Base-by-base conservation (phyloP, 2,797 vertebrate genomes). In the Cuculus canorus region DNA sequence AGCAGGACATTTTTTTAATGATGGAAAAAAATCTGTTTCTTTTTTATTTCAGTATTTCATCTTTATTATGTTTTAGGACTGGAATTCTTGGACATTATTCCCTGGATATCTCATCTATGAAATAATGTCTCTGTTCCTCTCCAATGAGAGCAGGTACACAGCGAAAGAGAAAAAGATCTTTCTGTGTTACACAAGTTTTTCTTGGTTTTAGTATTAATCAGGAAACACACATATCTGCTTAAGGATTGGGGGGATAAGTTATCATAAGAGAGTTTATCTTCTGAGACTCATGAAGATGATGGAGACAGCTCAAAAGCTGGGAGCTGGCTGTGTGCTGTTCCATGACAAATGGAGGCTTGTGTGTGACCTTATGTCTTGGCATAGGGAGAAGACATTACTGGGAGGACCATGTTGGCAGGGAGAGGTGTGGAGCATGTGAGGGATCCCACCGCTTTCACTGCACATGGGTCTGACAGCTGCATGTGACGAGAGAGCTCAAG, bases 281-380 rank as follows among this genome's bases (percentile, higher is more conserved):
- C 60, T 32, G 25, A 28, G 48, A 61, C 1, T 1, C 1, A 0
- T 1, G 14, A 33, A 32, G 2, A 1, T 14, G 27, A 9, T 23
- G 41, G 50, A 75, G 69, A 35, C 32, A 61, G 32, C 28, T 65
- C 11, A 6, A 39, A 39, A 64, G 45, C 53, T 75, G 35, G 45
- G 43, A 84, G 25, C 48, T 15, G 45, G 48, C 64, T 52, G 9
- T 30, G 21, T 35, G 56, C 28, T 33, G 66, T 43, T 81, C 37
- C 4, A 6, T 1, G 2, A 28, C 68, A 76, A 68, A 41, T 39
- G 45, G 4, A 48, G 43, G 56, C 33, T 71, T 39, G 18, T 82
- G 75, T 0, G 0, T 90, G 87, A 86, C 72, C 90, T 54, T 59
- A 69, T 82, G 59, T 59, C 45, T 41, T 43, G 78, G 68, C 75